Percentiles rank a stretch among this genome's conserved stretches.
phyloP scores from a whole-genome alignment of 2,113 vertebrate species.

The Parus major region DNA sequence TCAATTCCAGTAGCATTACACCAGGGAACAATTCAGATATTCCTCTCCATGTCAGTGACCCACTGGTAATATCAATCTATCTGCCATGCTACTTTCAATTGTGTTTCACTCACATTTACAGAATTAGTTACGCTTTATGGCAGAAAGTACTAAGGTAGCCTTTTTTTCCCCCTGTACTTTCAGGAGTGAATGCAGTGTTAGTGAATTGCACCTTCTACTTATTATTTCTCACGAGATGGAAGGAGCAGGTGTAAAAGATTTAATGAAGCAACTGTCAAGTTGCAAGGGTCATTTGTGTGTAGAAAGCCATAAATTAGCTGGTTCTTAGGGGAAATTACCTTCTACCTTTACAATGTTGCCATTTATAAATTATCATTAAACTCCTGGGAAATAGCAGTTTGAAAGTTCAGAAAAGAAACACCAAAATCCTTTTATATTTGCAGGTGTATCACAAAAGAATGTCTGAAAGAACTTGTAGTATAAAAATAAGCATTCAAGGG shows the following conservation, averaged over 20 bases:
- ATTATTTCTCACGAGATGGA: conserved; percentile 52
- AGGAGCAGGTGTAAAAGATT: conserved; percentile 67
- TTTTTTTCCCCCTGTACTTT: neutral
- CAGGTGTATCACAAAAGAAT: neutral
- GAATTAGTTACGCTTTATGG: conserved; percentile 45
- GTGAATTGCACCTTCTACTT: conserved; percentile 47
- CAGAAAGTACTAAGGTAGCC: neutral
- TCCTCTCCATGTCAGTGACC: neutral
- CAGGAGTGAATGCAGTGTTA: neutral
- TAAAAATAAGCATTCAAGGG: neutral
- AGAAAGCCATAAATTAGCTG: conserved; percentile 73
- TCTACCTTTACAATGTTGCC: conserved; percentile 50
- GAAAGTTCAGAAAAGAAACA: conserved; percentile 2
- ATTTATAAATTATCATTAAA: conserved; percentile 61
- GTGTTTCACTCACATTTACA: conserved; percentile 9
- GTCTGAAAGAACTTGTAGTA: neutral
- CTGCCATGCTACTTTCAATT: conserved; percentile 14
- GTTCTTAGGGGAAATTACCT: conserved; percentile 73
- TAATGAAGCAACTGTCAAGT: conserved; percentile 72
- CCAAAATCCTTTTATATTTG: neutral
- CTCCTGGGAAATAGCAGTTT: conserved; percentile 27
- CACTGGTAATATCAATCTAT: conserved; percentile 14
- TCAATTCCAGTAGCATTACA: conserved; percentile 22
- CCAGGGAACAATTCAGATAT: conserved; percentile 17
- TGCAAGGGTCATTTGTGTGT: conserved; percentile 68